Conservation (phyloP, 2,888 invertebrate genomes). For the Drosophila mimetica region DNA sequence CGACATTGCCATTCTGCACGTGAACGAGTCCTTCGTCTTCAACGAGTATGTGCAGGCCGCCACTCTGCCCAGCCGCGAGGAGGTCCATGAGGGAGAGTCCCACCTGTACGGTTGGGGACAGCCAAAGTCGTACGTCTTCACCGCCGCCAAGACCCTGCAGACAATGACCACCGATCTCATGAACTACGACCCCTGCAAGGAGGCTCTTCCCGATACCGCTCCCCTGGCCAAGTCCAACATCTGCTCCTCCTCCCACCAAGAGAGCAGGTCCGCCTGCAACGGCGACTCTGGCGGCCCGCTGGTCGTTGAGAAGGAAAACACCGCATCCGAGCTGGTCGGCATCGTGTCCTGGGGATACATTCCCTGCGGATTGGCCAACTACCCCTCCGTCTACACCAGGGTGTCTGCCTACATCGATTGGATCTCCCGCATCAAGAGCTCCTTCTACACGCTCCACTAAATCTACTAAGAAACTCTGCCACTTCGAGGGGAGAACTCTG, state of each 20-base stretch:
- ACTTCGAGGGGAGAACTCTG: too few relatives aligned
- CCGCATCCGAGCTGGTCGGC: constrained; percentile 82
- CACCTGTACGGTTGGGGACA: constrained; percentile 85
- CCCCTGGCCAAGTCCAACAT: constrained; percentile 82
- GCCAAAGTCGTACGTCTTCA: constrained; percentile 61
- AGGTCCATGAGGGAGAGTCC: constrained; percentile 71
- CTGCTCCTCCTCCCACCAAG: constrained; percentile 84
- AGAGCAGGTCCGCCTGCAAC: constrained; percentile 84
- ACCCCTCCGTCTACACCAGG: constrained; percentile 85
- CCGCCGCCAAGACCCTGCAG: constrained; percentile 70
- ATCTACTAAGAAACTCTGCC: background rate
- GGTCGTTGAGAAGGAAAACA: constrained; percentile 62
- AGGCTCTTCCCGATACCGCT: constrained; percentile 63
- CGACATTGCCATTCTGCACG: constrained; percentile 86
- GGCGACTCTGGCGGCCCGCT: constrained; percentile 84
- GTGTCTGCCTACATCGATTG: constrained; percentile 84
- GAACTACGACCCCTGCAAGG: constrained; percentile 67
- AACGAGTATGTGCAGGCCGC: constrained; percentile 81
- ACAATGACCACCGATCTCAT: constrained; percentile 78
- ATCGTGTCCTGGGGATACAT: constrained; percentile 85
- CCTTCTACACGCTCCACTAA: constrained; percentile 72
- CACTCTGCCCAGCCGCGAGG: constrained; percentile 77
- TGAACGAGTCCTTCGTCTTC: constrained; percentile 72
- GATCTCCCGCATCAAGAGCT: constrained; percentile 72
- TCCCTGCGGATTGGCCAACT: constrained; percentile 83